Percentiles rank a stretch among this genome's conserved stretches.
These are phyloP conservation scores for Cheirogaleus major DNA, from an alignment of 2,797 vertebrate genomes.

Conservation along the genomic window DNA sequence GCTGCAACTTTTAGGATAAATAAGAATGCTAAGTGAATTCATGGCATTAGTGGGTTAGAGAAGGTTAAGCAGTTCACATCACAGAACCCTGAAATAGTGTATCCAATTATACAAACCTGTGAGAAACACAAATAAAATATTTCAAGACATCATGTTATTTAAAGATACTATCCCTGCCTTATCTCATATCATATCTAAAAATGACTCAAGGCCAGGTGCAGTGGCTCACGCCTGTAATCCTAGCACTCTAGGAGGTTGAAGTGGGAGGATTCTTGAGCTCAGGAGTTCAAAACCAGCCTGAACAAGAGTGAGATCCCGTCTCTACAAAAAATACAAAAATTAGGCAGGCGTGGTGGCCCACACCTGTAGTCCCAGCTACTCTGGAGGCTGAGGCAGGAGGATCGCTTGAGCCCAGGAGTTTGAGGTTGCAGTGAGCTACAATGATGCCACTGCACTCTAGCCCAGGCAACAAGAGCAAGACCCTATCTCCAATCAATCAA, in stretches of 20 bases:
- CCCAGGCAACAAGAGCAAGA: too few relatives aligned
- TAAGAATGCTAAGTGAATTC: constrained; percentile 11
- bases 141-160: not conserved
- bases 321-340: too few relatives aligned
- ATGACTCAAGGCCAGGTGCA: not conserved
- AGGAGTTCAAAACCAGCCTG: not conserved
- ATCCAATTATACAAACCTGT: not conserved
- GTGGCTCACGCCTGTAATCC: not conserved
- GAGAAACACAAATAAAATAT: constrained; percentile 30
- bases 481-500: too few relatives aligned
- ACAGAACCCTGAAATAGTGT: not conserved
- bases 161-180: constrained; percentile 26
- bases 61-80: not conserved
- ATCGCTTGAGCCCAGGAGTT: too few relatives aligned
- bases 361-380: too few relatives aligned
- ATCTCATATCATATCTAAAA: not conserved
- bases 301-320: too few relatives aligned
- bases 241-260: not conserved
- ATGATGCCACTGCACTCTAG: too few relatives aligned
- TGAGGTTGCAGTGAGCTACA: too few relatives aligned
- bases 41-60: not conserved
- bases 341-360: too few relatives aligned
- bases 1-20: not conserved
- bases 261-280: not conserved
- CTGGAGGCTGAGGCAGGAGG: too few relatives aligned